Evolutionary conservation across 2,797 vertebrate genomes (phyloP), one percentile per base, ranked within the genome.

Genomic region (Crenichthys baileyi): DNA sequence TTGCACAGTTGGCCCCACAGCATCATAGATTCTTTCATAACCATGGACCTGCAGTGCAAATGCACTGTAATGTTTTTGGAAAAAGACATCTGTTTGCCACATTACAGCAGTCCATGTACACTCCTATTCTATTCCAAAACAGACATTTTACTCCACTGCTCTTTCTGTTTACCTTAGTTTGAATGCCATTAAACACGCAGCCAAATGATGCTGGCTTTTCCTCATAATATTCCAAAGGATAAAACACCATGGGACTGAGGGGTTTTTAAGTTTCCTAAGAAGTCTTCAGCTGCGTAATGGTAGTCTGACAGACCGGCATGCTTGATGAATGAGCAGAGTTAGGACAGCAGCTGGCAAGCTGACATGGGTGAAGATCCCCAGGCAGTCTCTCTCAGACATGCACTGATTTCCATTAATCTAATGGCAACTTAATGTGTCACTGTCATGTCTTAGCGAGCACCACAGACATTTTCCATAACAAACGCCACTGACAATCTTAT

Each of bases 31-130:
- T 26, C 46, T 58, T 79, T 76, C n/a, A 72, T 36, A 67, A 44
- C 55, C 63, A 0, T 60, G 12, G 74, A 9, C 4, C 18, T 56
- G 61, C 58, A n/a, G 11, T 39, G 36, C 46, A 76, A 58, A 7
- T 74, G 74, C 1, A 68, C 46, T 48, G 16, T 51, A 41, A 65
- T 70, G 58, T 31, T 51, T 58, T 63, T 70, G 44, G 39, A 67
- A 26, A 60, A 75, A 75, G 41, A 20, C 72, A 74, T 18, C 67
- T 70, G 55, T 46, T 46, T 75, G 58, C 18, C 41, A 75, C 44
- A 61, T 31, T 48, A 22, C 41, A 61, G n/a, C 41, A 5, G n/a
- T 44, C 22, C 51, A n/a, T 41, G 24, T 56, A 24, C 6, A 13
- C 50, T 55, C 20, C 7, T 73, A 2, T 68, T 11, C 51, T 41